Evolutionary conservation across 2,797 vertebrate species (phyloP), one percentile per base, ranked within the genome.

Genomic region (Arnoldichthys spilopterus): DNA sequence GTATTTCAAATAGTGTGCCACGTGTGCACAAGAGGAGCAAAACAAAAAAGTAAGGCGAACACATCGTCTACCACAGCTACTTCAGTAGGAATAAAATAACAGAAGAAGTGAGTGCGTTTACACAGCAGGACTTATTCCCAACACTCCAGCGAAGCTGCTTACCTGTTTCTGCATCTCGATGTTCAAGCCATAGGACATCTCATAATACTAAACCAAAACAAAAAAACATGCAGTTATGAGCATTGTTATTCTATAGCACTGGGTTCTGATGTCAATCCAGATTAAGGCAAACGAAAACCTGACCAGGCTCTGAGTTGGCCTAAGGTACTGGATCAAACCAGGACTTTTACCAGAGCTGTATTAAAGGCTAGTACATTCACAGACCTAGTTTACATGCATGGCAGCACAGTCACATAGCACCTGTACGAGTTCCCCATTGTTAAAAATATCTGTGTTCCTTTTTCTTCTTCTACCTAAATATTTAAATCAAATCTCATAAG

Each of bases 81-180:
- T 20, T 26, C 28, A 34, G 24, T 24, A 15, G 5, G 54, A 59
- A 59, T 11, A 59, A 20, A 22, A 30, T 4, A 58, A 62, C 30
- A 1, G 4, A 34, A 62, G 5, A 34, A 62, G 16, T 28, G 34
- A 30, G 58, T 28, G 15, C 1, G 2, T 15, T 7, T n/a, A 64
- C 20, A 40, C 34, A 64, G 37, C 62, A 43, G 3, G 32, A 4
- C 22, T 69, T 51, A 51, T 53, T 47, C 1, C 13, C 12, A 51
- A 69, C 32, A 32, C 12, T 15, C 24, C 4, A 12, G 8, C 5
- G 6, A 12, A 53, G 16, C 24, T 51, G 26, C 82, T 63, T 93
- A 96, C 95, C 94, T 96, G 95, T 83, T 96, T 96, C 86, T 96
- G 95, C 95, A 96, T 96, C 89, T 96, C 95, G 90, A 96, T 96